Conservation (phyloP, 2,888 invertebrate species). For the Agapostemon virescens region DNA sequence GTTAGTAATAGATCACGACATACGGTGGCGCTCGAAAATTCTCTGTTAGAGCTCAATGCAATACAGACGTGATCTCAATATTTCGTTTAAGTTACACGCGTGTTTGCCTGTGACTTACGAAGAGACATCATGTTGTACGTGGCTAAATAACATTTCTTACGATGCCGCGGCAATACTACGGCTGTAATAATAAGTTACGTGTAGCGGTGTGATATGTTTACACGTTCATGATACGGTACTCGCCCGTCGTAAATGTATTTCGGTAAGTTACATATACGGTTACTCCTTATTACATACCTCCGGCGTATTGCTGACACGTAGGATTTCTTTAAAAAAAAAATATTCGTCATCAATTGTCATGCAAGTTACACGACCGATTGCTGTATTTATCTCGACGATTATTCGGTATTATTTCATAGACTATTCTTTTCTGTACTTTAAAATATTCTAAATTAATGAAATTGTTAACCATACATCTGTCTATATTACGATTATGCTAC, state of each 20-base stretch:
- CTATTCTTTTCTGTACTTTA: background rate
- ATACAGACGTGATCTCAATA: slow-evolving; percentile 50
- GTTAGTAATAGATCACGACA: slow-evolving; percentile 45
- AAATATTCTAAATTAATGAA: slow-evolving; percentile 25
- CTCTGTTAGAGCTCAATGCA: slow-evolving; percentile 43
- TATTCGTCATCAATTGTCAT: slow-evolving; percentile 58
- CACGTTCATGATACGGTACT: slow-evolving; percentile 76
- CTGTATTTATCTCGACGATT: slow-evolving; percentile 24
- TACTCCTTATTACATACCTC: slow-evolving; percentile 29
- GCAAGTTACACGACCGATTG: slow-evolving; percentile 36
- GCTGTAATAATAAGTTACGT: slow-evolving; percentile 58
- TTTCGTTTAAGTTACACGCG: slow-evolving; percentile 61
- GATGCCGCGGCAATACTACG: slow-evolving; percentile 51
- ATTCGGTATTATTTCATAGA: background rate
- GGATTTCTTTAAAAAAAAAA: slow-evolving; percentile 32
- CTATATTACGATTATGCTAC: background rate
- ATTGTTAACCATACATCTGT: background rate
- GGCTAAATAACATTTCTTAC: slow-evolving; percentile 61
- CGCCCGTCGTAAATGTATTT: slow-evolving; percentile 77
- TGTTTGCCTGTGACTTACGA: slow-evolving; percentile 60
- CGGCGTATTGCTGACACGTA: slow-evolving; percentile 37
- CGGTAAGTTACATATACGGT: slow-evolving; percentile 72
- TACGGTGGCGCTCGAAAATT: slow-evolving; percentile 57
- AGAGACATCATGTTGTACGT: slow-evolving; percentile 58
- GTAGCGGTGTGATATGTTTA: slow-evolving; percentile 68